Conservation (phyloP, 2,113 vertebrate species). For the Sphyrna mokarran region DNA sequence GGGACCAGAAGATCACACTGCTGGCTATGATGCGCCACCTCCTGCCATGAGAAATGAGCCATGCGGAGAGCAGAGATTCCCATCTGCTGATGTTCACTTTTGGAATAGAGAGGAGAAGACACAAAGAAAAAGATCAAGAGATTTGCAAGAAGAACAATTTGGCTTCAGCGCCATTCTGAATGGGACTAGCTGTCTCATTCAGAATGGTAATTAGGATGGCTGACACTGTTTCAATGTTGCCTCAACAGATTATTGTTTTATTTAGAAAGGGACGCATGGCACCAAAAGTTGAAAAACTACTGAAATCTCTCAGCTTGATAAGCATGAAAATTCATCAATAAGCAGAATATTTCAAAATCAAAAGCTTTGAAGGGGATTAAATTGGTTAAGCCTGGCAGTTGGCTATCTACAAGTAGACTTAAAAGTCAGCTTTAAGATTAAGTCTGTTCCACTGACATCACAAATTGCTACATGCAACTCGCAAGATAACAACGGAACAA, state of each 20-base stretch:
- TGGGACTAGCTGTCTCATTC: background rate
- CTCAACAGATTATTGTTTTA: background rate
- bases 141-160: background rate
- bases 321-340: background rate
- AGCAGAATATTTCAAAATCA: background rate
- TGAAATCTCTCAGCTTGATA: background rate
- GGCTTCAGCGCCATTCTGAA: too few species aligned
- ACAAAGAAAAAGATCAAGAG: background rate
- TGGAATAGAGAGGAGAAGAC: background rate
- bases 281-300: background rate
- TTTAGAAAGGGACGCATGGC: background rate
- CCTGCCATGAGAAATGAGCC: too few species aligned
- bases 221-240: background rate
- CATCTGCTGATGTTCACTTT: background rate
- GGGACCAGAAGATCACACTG: too few species aligned
- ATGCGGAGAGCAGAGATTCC: too few species aligned
- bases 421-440: background rate
- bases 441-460: background rate
- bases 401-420: background rate
- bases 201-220: background rate
- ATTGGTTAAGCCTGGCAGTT: background rate
- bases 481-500: background rate
- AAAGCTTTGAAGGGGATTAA: background rate
- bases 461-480: background rate
- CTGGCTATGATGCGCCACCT: too few species aligned